Evolutionary conservation across 2,797 vertebrate species (phyloP), one percentile per base, ranked within the genome.

Genomic region (Sebastes iracundus): DNA sequence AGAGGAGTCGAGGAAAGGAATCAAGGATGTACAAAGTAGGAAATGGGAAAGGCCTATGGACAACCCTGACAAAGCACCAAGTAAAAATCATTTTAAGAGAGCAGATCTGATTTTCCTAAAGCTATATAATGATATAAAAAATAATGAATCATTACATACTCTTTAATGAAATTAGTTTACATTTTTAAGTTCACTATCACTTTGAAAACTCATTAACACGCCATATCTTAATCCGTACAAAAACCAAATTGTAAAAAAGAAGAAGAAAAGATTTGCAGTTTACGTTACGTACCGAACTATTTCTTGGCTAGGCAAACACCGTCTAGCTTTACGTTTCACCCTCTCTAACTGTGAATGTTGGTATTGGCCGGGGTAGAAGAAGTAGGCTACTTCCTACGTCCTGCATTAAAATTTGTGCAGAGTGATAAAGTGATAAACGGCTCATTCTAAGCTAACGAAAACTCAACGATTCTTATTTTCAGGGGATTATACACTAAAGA

Each of bases 391-490:
- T 42, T 42, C 6, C 38, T 42, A 42, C 0, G 38, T 42, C 14
- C 38, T 42, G 38, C 38, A 42, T 18, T 16, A 0, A 2, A 14
- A 14, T 42, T 0, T 42, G 13, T 42, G 13, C 38, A 42, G 38
- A 42, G 14, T 42, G 38, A 42, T 27, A 27, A 27, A 27, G 25
- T 27, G 25, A 42, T 42, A 14, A 42, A 42, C 0, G 5, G 13
- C 5, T 42, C 38, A 42, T 0, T 42, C 38, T 42, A 42, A 42
- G 38, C 38, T 42, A 42, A 42, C 13, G 13, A 14, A 42, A 42
- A 42, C 13, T 42, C 0, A 14, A 42, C 5, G 2, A 42, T 42
- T 42, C 38, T 42, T 42, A 42, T 42, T 42, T 42, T 42, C 13
- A 14, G 38, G 38, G 0, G 38, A 42, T 42, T 42, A 42, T 0